phyloP scores from a whole-genome alignment of 1,140 invertebrate genomes.

The Gonioctena quinquepunctata region DNA sequence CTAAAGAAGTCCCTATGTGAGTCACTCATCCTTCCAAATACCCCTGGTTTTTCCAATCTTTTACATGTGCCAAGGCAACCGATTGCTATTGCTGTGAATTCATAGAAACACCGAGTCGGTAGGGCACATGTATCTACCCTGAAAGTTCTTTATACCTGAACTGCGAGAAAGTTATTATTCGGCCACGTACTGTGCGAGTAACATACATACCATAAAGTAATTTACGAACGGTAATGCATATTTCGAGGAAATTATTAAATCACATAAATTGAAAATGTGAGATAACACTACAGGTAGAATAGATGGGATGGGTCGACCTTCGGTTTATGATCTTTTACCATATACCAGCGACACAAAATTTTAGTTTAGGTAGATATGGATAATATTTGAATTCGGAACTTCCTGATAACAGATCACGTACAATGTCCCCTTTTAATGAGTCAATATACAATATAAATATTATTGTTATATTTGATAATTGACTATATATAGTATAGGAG shows the following conservation, averaged over 20 bases:
- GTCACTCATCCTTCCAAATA: no score
- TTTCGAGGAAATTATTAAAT: conserved; percentile 5
- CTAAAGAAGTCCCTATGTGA: no score
- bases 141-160: neutral
- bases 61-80: neutral
- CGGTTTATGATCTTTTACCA: neutral
- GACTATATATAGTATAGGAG: no score
- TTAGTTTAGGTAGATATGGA: neutral
- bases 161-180: conserved; percentile 7
- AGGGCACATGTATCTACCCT: neutral
- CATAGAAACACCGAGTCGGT: neutral
- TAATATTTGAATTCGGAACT: no score
- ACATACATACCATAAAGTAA: conserved; percentile 10
- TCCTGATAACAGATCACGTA: no score
- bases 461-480: no score
- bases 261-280: neutral
- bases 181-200: conserved; percentile 4
- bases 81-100: neutral
- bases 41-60: neutral
- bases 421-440: no score
- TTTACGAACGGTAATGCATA: conserved; percentile 4
- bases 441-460: no score
- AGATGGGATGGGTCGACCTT: neutral
- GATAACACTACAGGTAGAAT: neutral
- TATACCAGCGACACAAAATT: neutral